Evolutionary conservation across 35 echinoderm and acorn worm genomes (phyloP).

Genomic region (Diadema setosum): DNA sequence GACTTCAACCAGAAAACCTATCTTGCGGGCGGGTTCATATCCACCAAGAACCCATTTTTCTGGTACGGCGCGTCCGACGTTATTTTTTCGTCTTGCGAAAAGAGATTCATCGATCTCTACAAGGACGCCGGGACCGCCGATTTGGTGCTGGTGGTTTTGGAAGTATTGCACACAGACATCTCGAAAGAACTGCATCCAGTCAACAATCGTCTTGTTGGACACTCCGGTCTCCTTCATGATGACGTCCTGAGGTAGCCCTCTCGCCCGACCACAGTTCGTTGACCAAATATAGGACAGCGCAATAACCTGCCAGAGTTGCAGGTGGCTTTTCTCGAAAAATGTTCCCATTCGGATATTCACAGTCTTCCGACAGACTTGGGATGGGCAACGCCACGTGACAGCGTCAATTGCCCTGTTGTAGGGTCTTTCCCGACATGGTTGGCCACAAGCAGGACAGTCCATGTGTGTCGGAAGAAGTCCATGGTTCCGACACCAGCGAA

Average conservation of each 20-base stretch:
- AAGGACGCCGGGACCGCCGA: background rate
- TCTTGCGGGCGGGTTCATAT: background rate
- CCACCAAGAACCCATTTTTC: slow-evolving; percentile 20
- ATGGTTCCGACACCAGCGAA: background rate
- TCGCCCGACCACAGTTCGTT: background rate
- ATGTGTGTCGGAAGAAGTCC: background rate
- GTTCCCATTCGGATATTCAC: background rate
- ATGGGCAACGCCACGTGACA: background rate
- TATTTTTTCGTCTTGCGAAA: background rate
- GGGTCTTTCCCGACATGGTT: background rate
- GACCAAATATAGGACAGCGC: background rate
- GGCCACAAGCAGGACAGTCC: background rate
- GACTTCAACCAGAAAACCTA: slow-evolving; percentile 23
- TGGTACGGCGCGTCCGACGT: background rate
- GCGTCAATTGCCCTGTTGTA: background rate
- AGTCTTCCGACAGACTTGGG: background rate
- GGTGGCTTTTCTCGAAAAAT: background rate
- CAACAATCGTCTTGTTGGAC: background rate
- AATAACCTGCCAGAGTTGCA: slow-evolving; percentile 19
- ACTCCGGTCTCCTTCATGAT: background rate
- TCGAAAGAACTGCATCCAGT: slow-evolving; percentile 12
- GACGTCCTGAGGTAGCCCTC: background rate
- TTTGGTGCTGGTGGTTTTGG: background rate
- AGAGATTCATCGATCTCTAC: background rate
- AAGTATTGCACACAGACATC: slow-evolving; percentile 4